Percentiles rank a stretch among this genome's conserved stretches.
These are phyloP conservation scores for Larimichthys crocea DNA, from an alignment of 2,113 vertebrate genomes.

Conservation along the genomic window DNA sequence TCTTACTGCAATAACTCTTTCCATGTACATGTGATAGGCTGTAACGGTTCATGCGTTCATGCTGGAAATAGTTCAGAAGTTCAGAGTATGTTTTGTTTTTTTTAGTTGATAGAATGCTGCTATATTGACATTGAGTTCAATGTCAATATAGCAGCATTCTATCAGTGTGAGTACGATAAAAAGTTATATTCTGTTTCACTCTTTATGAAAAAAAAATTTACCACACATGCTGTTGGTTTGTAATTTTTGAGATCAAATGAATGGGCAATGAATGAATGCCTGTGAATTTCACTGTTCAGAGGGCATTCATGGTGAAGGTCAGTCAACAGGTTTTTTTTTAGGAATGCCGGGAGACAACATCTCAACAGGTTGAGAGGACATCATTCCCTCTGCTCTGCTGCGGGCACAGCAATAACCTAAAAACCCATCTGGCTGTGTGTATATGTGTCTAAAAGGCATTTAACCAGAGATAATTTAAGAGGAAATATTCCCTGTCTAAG, in stretches of 20 bases:
- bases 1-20: background rate
- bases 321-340: conserved; percentile 54
- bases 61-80: too few relatives aligned
- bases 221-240: background rate
- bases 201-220: background rate
- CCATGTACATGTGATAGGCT: background rate
- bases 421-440: conserved; percentile 59
- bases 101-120: too few relatives aligned
- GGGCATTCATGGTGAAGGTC: conserved; percentile 50
- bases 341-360: conserved; percentile 23
- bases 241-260: background rate
- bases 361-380: conserved; percentile 62
- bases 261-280: background rate
- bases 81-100: too few relatives aligned
- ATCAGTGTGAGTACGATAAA: background rate
- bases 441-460: conserved; percentile 49
- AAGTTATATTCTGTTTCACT: background rate
- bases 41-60: background rate
- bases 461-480: conserved; percentile 44
- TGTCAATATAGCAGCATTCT: too few relatives aligned
- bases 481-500: conserved; percentile 33
- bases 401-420: conserved; percentile 53
- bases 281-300: conserved; percentile 30
- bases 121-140: too few relatives aligned
- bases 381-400: conserved; percentile 49